Evolutionary conservation across 2,888 invertebrate genomes (phyloP), one percentile per base, ranked within the genome.

Genomic region (Aphelenchoides bicaudatus): DNA sequence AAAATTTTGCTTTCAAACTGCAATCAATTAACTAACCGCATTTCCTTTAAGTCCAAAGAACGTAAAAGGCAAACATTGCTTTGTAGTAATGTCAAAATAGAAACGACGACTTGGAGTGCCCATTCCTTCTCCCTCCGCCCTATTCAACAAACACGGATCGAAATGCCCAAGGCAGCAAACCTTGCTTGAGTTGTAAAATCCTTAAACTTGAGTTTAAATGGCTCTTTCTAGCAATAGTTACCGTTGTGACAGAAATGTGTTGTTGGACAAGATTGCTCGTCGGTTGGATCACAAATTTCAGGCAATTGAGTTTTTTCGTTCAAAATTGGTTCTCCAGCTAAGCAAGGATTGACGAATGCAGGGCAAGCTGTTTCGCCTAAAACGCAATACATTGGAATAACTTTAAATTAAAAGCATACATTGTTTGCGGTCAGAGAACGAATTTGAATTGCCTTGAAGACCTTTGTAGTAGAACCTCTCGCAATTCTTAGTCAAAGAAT

Each of bases 401-500:
- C n/a, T n/a, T n/a, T n/a, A n/a, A n/a, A n/a, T n/a, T n/a, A n/a
- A n/a, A n/a, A n/a, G n/a, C n/a, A n/a, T n/a, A n/a, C 75, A 75
- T 53, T 72, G 72, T 48, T 73, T 71, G 25, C 68, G 62, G 8
- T 71, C 57, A 8, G 67, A 46, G 59, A 78, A 77, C 54, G 75
- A 76, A 63, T 77, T 77, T 63, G 71, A 70, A 49, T 77, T 77
- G 27, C 77, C 77, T 13, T 66, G 71, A 23, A 37, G 13, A 16
- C 70, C 70, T 4, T 46, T 29, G 50, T 71, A 71, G 8, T 27
- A 48, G 51, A 71, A 70, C 46, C 57, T 53, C 30, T 60, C 37
- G 55, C 71, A 68, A 16, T 53, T 23, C 30, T 71, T 54, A 3
- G 38, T 39, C 21, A 16, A 13, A 0, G 56, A 29, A 46, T 70